Conservation (phyloP, 2,888 invertebrate species). For the Siphonodentalium dalli region DNA sequence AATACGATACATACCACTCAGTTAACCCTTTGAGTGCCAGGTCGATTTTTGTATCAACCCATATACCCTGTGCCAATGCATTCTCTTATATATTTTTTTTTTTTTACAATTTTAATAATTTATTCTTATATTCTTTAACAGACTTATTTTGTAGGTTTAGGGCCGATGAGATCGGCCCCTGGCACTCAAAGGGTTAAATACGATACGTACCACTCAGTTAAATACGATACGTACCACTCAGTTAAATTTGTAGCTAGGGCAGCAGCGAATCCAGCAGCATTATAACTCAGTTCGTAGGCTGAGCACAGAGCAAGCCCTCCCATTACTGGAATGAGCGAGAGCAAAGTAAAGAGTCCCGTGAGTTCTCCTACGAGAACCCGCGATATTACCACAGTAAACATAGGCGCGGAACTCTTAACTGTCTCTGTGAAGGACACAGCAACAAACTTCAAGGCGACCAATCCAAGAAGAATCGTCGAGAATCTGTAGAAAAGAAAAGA, state of each 20-base stretch:
- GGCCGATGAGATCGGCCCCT: too few relatives aligned
- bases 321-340: constrained; percentile 80
- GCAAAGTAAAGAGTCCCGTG: constrained; percentile 70
- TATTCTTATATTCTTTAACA: too few relatives aligned
- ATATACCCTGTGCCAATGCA: too few relatives aligned
- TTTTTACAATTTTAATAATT: too few relatives aligned
- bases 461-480: constrained; percentile 76
- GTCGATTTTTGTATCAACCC: too few relatives aligned
- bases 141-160: too few relatives aligned
- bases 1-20: too few relatives aligned
- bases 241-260: constrained; percentile 81
- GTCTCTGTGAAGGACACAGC: constrained; percentile 84
- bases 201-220: neutral
- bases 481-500: constrained; percentile 69
- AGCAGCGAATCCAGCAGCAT: constrained; percentile 76
- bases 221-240: constrained; percentile 70
- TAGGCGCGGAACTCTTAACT: constrained; percentile 80
- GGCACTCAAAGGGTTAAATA: too few relatives aligned
- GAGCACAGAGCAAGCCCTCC: constrained; percentile 78
- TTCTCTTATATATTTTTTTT: too few relatives aligned
- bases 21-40: too few relatives aligned
- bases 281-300: constrained; percentile 79
- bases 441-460: constrained; percentile 79
- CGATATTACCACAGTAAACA: constrained; percentile 80
- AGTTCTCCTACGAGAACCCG: constrained; percentile 66